These are phyloP conservation scores for Hoplias malabaricus DNA, from an alignment of 2,113 vertebrate species.

Conservation along the genomic window DNA sequence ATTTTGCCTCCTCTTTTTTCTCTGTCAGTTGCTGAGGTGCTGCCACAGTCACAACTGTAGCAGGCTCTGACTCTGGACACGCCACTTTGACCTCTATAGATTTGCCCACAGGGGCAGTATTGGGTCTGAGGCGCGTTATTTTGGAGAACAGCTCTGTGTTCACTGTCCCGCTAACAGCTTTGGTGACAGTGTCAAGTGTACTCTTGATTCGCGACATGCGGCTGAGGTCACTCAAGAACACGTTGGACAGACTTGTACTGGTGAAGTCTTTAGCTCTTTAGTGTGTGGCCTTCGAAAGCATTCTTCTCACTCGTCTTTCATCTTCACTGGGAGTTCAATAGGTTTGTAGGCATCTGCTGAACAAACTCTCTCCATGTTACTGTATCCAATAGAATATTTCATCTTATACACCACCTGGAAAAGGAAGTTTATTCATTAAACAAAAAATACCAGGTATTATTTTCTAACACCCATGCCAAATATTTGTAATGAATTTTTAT, in stretches of 20 bases:
- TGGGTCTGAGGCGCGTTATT: constrained; percentile 83
- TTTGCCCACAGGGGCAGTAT: constrained; percentile 54
- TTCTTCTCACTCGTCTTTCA: neutral
- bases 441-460: neutral
- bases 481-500: no score
- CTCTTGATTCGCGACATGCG: constrained; percentile 92
- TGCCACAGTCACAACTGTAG: constrained; percentile 13
- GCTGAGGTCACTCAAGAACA: constrained; percentile 49
- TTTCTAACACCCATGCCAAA: no score
- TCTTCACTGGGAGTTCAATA: neutral
- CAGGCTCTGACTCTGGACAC: neutral
- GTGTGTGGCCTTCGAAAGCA: neutral
- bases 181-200: constrained; percentile 88
- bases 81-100: constrained; percentile 55
- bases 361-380: neutral
- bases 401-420: constrained; percentile 8
- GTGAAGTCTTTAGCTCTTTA: neutral
- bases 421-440: neutral
- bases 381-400: neutral
- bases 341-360: neutral
- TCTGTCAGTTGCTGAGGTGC: neutral
- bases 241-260: neutral
- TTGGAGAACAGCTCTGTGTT: constrained; percentile 84
- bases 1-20: constrained; percentile 1
- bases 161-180: constrained; percentile 83